A percentile compares a stretch with the other conserved stretches of the same genome.
phyloP scores from a whole-genome alignment of 1,140 invertebrate species.

The Zaprionus capensis region DNA sequence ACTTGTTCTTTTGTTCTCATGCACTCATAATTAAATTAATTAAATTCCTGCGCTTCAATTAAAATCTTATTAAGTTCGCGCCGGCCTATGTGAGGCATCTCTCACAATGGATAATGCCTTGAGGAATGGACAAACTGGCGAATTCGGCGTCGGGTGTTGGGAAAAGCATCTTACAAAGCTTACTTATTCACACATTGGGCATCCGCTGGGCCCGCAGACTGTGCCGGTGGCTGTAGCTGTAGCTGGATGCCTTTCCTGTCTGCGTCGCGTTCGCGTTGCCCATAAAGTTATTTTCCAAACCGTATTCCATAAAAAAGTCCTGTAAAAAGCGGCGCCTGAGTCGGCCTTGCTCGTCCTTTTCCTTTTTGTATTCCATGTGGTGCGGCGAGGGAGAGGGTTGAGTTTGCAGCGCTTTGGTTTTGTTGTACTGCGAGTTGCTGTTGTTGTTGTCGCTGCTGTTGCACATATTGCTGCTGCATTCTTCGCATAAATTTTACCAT shows the following conservation, averaged over 20 bases:
- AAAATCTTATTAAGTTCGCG: slow-evolving; percentile 80
- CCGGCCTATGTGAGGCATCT: slow-evolving; percentile 44
- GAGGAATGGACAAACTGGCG: slow-evolving; percentile 18
- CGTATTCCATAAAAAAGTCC: slow-evolving; percentile 29
- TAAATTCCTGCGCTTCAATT: slow-evolving; percentile 83
- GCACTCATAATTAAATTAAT: slow-evolving; percentile 79
- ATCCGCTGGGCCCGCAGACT: slow-evolving; percentile 10
- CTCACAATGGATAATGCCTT: slow-evolving; percentile 43
- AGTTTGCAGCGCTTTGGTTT: slow-evolving; percentile 5
- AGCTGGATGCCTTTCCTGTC: slow-evolving; percentile 48
- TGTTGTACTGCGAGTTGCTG: slow-evolving; percentile 22
- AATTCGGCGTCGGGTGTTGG: slow-evolving; percentile 12
- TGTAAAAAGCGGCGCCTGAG: slow-evolving; percentile 37
- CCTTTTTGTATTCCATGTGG: slow-evolving; percentile 49
- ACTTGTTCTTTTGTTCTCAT: slow-evolving; percentile 32
- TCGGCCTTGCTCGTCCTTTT: slow-evolving; percentile 55
- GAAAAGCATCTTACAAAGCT: slow-evolving; percentile 62
- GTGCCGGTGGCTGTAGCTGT: not conserved
- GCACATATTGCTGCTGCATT: slow-evolving; percentile 79
- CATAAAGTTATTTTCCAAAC: slow-evolving; percentile 48
- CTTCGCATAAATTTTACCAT: slow-evolving; percentile 81
- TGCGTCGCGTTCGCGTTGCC: slow-evolving; percentile 1
- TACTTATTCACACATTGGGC: slow-evolving; percentile 72
- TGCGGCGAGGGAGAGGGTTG: not conserved
- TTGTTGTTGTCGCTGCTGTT: slow-evolving; percentile 50